These are phyloP conservation scores for Triops longicaudatus DNA, from an alignment of 1,140 invertebrate species.

Conservation along the genomic window DNA sequence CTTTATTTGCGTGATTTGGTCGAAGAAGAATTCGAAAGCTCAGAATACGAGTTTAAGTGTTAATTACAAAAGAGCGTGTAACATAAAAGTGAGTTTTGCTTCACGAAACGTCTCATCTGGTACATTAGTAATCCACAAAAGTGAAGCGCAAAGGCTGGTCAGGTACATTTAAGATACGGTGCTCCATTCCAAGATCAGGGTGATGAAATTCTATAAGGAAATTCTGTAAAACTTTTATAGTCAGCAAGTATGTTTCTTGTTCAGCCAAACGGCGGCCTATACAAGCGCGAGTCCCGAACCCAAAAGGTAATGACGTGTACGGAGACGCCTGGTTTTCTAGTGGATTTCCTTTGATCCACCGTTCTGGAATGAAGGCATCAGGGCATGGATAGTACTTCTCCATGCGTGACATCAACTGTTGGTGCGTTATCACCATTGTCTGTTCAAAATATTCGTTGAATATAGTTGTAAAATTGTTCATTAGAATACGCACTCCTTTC, in stretches of 20 bases:
- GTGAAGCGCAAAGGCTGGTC: constrained; percentile 56
- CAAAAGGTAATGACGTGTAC: constrained; percentile 75
- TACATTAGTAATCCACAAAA: constrained; percentile 38
- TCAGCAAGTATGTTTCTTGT: constrained; percentile 36
- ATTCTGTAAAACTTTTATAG: constrained; percentile 30
- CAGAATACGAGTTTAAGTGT: too few species aligned
- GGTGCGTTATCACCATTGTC: constrained; percentile 77
- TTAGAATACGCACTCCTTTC: constrained; percentile 58
- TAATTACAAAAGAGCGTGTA: neutral
- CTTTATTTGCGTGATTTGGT: too few species aligned
- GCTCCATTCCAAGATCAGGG: constrained; percentile 33
- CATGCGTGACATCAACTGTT: constrained; percentile 66
- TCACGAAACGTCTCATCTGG: neutral
- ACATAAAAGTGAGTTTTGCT: neutral
- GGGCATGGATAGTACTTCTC: constrained; percentile 70
- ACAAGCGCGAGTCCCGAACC: constrained; percentile 54
- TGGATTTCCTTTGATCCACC: constrained; percentile 54
- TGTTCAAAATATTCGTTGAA: constrained; percentile 37
- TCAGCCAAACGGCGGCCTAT: constrained; percentile 41
- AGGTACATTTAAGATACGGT: constrained; percentile 48
- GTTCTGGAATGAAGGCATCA: constrained; percentile 64
- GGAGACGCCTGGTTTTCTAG: constrained; percentile 41
- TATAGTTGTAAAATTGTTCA: neutral
- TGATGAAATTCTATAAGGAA: constrained; percentile 29
- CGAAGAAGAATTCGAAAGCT: too few species aligned